These are phyloP conservation scores for Clunio marinus DNA, from an alignment of 2,888 invertebrate genomes.

Conservation along the genomic window DNA sequence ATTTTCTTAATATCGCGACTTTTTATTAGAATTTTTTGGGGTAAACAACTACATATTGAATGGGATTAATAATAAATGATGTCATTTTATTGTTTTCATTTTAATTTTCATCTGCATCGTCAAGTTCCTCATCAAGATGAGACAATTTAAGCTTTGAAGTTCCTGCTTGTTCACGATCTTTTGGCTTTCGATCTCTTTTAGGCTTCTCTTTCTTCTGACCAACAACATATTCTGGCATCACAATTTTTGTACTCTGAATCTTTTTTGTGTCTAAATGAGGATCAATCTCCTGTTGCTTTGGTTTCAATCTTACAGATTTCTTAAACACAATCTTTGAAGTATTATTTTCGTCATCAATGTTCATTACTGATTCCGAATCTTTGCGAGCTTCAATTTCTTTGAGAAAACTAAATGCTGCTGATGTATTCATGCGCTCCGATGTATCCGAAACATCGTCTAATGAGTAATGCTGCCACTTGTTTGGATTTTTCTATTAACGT, in stretches of 20 bases:
- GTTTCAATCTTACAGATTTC: slow-evolving; percentile 41
- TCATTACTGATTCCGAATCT: slow-evolving; percentile 43
- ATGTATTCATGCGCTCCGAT: slow-evolving; percentile 71
- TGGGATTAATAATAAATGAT: too few species aligned
- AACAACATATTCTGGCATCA: slow-evolving; percentile 80
- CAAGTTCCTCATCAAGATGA: slow-evolving; percentile 55
- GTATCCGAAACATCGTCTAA: slow-evolving; percentile 73
- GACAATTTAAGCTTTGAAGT: slow-evolving; percentile 54
- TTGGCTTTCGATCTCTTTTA: slow-evolving; percentile 36
- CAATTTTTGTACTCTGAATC: slow-evolving; percentile 64
- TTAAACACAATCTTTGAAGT: slow-evolving; percentile 46
- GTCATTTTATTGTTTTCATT: too few species aligned
- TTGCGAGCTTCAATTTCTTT: slow-evolving; percentile 61
- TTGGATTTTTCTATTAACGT: slow-evolving; percentile 65
- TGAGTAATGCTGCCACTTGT: slow-evolving; percentile 77
- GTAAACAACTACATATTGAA: too few species aligned
- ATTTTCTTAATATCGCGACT: too few species aligned
- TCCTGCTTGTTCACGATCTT: slow-evolving; percentile 41
- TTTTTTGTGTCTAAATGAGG: slow-evolving; percentile 50
- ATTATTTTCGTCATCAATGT: slow-evolving; percentile 11
- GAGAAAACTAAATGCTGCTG: slow-evolving; percentile 73
- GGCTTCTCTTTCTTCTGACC: slow-evolving; percentile 55
- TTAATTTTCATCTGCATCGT: slow-evolving; percentile 50
- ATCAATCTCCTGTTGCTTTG: slow-evolving; percentile 42
- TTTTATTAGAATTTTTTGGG: too few species aligned